A percentile compares a stretch with the other conserved stretches of the same genome.
These are phyloP conservation scores for Drosophila jambulina DNA, from an alignment of 1,140 invertebrate genomes.

Conservation along the genomic window DNA sequence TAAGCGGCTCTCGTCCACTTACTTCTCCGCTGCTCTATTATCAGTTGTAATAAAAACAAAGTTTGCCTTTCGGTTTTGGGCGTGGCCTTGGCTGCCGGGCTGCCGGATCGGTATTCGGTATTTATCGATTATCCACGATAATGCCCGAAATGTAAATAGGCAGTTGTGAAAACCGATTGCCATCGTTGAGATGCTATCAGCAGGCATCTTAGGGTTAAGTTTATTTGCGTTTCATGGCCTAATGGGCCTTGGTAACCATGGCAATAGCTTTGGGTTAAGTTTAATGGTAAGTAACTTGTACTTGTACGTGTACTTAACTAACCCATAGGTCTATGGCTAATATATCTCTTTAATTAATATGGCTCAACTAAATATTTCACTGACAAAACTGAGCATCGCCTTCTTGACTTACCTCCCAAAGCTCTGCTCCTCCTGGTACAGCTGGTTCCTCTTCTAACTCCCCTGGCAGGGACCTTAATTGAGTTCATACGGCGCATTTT, in stretches of 20 bases:
- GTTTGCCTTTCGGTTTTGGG: conserved; percentile 27
- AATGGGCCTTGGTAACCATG: not conserved
- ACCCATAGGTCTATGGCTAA: no score
- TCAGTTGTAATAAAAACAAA: conserved; percentile 70
- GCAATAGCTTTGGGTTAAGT: not conserved
- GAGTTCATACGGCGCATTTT: conserved; percentile 74
- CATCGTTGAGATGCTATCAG: conserved; percentile 6
- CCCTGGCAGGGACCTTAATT: conserved; percentile 61
- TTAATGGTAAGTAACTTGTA: not conserved
- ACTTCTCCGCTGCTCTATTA: conserved; percentile 57
- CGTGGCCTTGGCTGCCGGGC: conserved; percentile 12
- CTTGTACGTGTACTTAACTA: no score
- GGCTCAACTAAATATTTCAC: not conserved
- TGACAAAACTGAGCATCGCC: not conserved
- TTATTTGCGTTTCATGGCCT: conserved; percentile 10
- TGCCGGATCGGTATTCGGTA: conserved; percentile 4
- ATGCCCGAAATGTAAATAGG: conserved; percentile 28
- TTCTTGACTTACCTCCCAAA: not conserved
- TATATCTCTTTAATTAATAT: no score
- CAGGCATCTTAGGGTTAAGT: conserved; percentile 21
- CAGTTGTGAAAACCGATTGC: conserved; percentile 22
- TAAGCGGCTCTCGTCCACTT: conserved; percentile 52
- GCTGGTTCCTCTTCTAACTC: not conserved
- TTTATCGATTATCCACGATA: conserved; percentile 37
- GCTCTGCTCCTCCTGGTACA: not conserved